Conservation (phyloP, 53 echinoderm and acorn worm species). For the Holothuria leucospilota region DNA sequence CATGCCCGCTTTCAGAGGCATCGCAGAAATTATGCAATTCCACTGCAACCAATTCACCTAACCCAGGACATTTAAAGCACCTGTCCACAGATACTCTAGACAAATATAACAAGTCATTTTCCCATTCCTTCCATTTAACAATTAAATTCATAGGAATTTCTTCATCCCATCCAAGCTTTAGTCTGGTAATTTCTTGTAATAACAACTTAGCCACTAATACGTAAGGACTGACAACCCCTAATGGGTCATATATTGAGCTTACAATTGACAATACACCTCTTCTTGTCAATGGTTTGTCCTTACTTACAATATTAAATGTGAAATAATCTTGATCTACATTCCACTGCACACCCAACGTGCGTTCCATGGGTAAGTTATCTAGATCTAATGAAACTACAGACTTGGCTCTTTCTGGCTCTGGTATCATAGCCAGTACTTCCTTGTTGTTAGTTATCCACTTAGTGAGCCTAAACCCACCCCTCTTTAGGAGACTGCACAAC, state of each 20-base stretch:
- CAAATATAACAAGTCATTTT: constrained; percentile 37
- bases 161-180: constrained; percentile 69
- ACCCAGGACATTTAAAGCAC: constrained; percentile 44
- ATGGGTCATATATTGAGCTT: constrained; percentile 70
- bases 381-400: constrained; percentile 51
- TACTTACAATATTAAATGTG: constrained; percentile 39
- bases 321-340: constrained; percentile 50
- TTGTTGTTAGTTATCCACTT: constrained; percentile 55
- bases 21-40: no score
- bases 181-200: constrained; percentile 58
- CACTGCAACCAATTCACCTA: background rate
- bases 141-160: constrained; percentile 21
- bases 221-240: constrained; percentile 69
- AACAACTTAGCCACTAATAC: constrained; percentile 58
- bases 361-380: constrained; percentile 62
- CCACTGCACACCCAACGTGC: constrained; percentile 67
- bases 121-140: constrained; percentile 39
- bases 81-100: constrained; percentile 36
- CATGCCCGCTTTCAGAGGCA: no score
- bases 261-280: constrained; percentile 64
- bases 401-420: constrained; percentile 60
- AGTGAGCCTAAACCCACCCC: no score
- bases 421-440: constrained; percentile 52
- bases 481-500: no score
- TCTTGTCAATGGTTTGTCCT: constrained; percentile 57